A percentile compares a stretch with the other conserved stretches of the same genome.
These are phyloP conservation scores for Benthosema pterotum DNA, from an alignment of 2,797 vertebrate species.

Conservation along the genomic window DNA sequence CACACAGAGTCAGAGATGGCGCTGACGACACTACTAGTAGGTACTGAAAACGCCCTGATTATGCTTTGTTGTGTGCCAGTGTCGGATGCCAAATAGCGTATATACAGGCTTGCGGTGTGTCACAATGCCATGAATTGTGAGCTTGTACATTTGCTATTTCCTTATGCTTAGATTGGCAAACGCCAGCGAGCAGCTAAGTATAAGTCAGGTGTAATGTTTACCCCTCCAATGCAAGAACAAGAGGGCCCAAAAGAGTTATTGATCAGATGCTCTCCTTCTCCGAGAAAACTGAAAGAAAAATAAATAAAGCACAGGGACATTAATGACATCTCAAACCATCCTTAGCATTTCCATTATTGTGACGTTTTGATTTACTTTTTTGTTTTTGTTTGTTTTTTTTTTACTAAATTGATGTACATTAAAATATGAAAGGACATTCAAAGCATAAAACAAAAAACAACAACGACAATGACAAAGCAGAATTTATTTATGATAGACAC, in stretches of 20 bases:
- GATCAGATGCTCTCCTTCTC: conserved; percentile 79
- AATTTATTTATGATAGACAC: conserved; percentile 93
- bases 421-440: conserved; percentile 61
- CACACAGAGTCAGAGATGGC: conserved; percentile 53
- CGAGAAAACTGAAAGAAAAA: conserved; percentile 42
- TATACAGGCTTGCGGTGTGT: no score
- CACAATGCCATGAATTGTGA: no score
- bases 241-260: conserved; percentile 45
- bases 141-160: no score
- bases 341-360: conserved; percentile 62
- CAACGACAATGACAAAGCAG: conserved; percentile 75
- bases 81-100: no score
- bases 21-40: conserved; percentile 78
- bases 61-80: no score
- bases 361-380: conserved; percentile 52
- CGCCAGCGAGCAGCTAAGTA: no score
- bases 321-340: conserved; percentile 55
- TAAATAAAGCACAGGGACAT: conserved; percentile 83
- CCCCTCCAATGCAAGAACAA: conserved; percentile 61
- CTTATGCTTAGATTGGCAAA: no score
- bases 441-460: conserved; percentile 75
- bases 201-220: conserved; percentile 53
- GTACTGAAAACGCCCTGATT: conserved; percentile 78
- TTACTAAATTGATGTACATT: conserved; percentile 69
- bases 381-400: conserved; percentile 35